These are phyloP conservation scores for Clarias laeviceps DNA, from an alignment of 2,797 vertebrate species.

Conservation along the genomic window DNA sequence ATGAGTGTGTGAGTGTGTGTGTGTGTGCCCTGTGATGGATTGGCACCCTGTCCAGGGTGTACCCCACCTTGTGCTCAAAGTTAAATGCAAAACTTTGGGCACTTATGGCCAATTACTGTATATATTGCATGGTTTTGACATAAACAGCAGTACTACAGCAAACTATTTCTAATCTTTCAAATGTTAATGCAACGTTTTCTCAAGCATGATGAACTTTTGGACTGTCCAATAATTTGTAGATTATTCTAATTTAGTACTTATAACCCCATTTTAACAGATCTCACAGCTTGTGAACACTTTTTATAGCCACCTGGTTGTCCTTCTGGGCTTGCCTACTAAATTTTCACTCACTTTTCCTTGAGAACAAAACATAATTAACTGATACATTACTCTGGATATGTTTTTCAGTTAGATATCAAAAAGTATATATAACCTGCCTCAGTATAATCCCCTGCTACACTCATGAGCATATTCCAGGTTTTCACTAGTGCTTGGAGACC, in stretches of 20 bases:
- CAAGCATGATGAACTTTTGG: background rate
- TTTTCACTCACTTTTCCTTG: background rate
- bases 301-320: background rate
- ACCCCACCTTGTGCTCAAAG: too few species aligned
- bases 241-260: background rate
- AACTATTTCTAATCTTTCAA: background rate
- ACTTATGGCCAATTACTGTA: background rate
- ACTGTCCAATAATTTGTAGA: background rate
- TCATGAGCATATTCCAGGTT: too few species aligned
- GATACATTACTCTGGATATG: too few species aligned
- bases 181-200: background rate
- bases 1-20: too few species aligned
- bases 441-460: too few species aligned
- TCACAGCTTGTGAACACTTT: background rate
- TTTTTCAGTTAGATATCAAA: too few species aligned
- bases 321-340: background rate
- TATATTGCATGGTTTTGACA: background rate
- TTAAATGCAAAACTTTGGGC: background rate
- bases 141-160: background rate
- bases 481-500: too few species aligned
- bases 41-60: too few species aligned
- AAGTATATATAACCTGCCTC: too few species aligned
- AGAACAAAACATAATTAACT: too few species aligned
- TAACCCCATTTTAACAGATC: background rate
- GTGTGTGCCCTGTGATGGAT: too few species aligned